Evolutionary conservation across 2,888 invertebrate species (phyloP).

Genomic region (Leptura quadrifasciata): DNA sequence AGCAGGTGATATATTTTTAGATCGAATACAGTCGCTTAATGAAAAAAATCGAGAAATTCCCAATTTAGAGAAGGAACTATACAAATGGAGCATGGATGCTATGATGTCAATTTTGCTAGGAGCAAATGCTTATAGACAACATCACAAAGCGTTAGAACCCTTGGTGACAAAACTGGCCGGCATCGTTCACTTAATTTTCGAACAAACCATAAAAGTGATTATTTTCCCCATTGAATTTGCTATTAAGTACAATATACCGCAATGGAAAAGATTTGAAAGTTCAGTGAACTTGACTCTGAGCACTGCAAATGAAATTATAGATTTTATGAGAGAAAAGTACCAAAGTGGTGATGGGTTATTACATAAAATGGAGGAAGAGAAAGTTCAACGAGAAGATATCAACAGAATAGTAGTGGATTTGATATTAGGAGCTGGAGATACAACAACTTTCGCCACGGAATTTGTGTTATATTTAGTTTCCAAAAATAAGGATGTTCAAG

Average conservation of each 20-base stretch:
- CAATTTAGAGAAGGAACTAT: slow-evolving; percentile 82
- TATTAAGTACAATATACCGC: slow-evolving; percentile 78
- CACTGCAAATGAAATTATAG: slow-evolving; percentile 75
- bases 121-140: slow-evolving; percentile 61
- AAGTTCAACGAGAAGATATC: slow-evolving; percentile 79
- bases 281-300: slow-evolving; percentile 76
- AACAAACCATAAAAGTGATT: slow-evolving; percentile 82
- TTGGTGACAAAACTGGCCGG: slow-evolving; percentile 77
- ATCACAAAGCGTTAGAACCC: slow-evolving; percentile 70
- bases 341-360: slow-evolving; percentile 76
- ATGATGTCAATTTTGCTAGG: slow-evolving; percentile 73
- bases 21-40: slow-evolving; percentile 68
- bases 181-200: slow-evolving; percentile 84
- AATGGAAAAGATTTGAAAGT: slow-evolving; percentile 84
- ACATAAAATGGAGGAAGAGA: slow-evolving; percentile 77
- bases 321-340: slow-evolving; percentile 69
- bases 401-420: slow-evolving; percentile 88
- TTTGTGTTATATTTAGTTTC: slow-evolving; percentile 87
- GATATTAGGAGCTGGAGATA: slow-evolving; percentile 86
- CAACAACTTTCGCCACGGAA: slow-evolving; percentile 87
- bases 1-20: slow-evolving; percentile 74
- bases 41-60: slow-evolving; percentile 69
- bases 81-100: slow-evolving; percentile 84
- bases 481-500: slow-evolving; percentile 77
- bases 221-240: slow-evolving; percentile 82